Conservation (phyloP, 2,888 invertebrate species). For the Steinernema hermaphroditum region DNA sequence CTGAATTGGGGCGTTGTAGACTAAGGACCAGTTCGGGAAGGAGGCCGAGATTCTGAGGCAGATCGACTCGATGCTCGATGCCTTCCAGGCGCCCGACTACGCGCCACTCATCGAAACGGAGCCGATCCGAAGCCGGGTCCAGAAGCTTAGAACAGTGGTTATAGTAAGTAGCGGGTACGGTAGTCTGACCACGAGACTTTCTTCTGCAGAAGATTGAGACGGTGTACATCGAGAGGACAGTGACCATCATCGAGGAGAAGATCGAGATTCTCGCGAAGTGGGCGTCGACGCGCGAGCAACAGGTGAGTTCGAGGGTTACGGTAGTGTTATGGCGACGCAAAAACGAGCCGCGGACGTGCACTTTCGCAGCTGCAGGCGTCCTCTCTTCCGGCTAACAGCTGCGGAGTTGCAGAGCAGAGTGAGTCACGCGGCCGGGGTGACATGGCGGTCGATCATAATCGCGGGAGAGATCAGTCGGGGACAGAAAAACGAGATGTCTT, state of each 20-base stretch:
- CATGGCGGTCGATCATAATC: not conserved
- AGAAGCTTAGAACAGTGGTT: not conserved
- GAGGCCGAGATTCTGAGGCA: slow-evolving; percentile 20
- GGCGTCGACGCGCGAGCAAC: not conserved
- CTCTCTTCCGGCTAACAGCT: not conserved
- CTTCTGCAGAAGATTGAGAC: not conserved
- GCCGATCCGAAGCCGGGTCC: not conserved
- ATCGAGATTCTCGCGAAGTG: not conserved
- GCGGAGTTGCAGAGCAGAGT: not conserved
- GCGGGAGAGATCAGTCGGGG: not conserved
- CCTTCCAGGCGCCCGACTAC: slow-evolving; percentile 9
- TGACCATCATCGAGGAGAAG: slow-evolving; percentile 25
- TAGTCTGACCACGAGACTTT: too few relatives aligned
- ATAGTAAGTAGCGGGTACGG: not conserved
- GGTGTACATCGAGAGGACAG: slow-evolving; percentile 3
- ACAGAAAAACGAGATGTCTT: not conserved
- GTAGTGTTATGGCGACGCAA: too few relatives aligned
- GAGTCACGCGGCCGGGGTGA: not conserved
- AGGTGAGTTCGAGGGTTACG: slow-evolving; percentile 9
- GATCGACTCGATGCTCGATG: slow-evolving; percentile 21
- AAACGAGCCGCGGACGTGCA: slow-evolving; percentile 9
- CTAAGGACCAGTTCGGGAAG: not conserved
- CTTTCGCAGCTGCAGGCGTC: slow-evolving; percentile 10
- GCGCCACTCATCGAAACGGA: not conserved
- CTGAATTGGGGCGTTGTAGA: not conserved